phyloP scores from a whole-genome alignment of 2,797 vertebrate species.

The Fringilla coelebs region DNA sequence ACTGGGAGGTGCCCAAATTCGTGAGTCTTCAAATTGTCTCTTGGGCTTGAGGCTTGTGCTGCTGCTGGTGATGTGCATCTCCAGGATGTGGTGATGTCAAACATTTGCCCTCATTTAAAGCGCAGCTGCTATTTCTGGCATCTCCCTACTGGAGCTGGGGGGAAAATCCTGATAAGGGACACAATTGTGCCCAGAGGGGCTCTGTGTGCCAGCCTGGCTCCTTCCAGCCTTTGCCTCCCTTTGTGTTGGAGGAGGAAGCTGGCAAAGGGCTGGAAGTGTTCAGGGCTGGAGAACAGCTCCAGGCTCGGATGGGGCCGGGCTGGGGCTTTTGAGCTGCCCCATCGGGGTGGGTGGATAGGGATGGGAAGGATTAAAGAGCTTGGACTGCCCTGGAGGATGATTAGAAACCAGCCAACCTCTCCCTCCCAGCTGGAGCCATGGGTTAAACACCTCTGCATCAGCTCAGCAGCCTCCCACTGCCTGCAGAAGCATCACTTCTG shows the following conservation, averaged over 20 bases:
- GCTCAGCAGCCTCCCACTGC: not conserved
- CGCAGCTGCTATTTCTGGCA: not conserved
- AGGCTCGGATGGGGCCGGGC: not conserved
- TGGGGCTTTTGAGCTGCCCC: not conserved
- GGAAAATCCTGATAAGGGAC: not conserved
- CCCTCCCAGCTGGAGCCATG: not conserved
- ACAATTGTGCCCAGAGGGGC: not conserved
- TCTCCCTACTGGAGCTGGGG: not conserved
- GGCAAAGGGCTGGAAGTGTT: not conserved
- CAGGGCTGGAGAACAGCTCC: not conserved
- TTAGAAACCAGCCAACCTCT: not conserved
- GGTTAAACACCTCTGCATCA: not conserved
- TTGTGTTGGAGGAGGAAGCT: constrained; percentile 35
- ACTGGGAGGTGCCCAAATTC: not conserved
- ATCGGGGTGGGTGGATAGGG: not conserved
- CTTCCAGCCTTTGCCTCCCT: not conserved
- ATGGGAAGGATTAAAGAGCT: not conserved
- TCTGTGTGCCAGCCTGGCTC: not conserved
- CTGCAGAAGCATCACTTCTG: not conserved
- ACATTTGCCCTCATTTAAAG: not conserved
- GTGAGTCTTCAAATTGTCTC: accelerated
- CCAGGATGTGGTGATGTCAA: not conserved
- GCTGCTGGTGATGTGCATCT: not conserved
- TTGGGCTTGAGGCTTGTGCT: not conserved
- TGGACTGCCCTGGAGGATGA: not conserved